Base-by-base conservation (phyloP, 2,113 vertebrate species). In the Chamaetylas fuelleborni region DNA sequence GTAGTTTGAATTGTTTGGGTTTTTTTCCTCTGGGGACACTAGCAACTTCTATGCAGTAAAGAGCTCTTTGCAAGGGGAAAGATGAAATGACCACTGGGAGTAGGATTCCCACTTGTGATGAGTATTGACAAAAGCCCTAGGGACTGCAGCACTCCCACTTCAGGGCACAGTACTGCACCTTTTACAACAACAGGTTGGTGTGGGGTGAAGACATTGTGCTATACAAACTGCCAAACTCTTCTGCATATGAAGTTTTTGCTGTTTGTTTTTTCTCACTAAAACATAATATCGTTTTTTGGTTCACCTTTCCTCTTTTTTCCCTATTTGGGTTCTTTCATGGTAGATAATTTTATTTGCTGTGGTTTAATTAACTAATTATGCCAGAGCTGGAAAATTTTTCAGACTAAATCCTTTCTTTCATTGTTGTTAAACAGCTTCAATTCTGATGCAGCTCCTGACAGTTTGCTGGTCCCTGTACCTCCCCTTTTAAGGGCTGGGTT, bases 281-380 rank as follows among this genome's bases (percentile, higher is more conserved):
- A 48, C 4, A 31, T 28, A 80, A 29, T 65, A 36, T 8, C 7
- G 1, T 8, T 77, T 42, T 86, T 78, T n/a, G 14, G 40, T 93
- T 86, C 47, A 86, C 47, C 34, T 88, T 92, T 54, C 72, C 8
- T 57, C 31, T 76, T 85, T 82, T 82, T 87, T 70, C 11, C 15
- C 7, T 48, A 51, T 84, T 45, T 20, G 33, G 23, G 8, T 26
- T 67, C n/a, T 90, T 58, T 88, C 18, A 19, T 51, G 28, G 31
- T 67, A 38, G 36, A 72, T 69, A 43, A 70, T 96, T 92, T 89
- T 77, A 78, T 86, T 88, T 23, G 29, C 31, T 90, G 53, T 87
- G 54, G 54, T 77, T 97, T 96, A 96, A 95, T 92, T 85, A 96
- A 54, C 22, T 86, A 81, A 65, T 95, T 95, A 92, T 86, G 31